These are phyloP conservation scores for Drosophila engyochracea DNA, from an alignment of 2,888 invertebrate species.

Conservation along the genomic window DNA sequence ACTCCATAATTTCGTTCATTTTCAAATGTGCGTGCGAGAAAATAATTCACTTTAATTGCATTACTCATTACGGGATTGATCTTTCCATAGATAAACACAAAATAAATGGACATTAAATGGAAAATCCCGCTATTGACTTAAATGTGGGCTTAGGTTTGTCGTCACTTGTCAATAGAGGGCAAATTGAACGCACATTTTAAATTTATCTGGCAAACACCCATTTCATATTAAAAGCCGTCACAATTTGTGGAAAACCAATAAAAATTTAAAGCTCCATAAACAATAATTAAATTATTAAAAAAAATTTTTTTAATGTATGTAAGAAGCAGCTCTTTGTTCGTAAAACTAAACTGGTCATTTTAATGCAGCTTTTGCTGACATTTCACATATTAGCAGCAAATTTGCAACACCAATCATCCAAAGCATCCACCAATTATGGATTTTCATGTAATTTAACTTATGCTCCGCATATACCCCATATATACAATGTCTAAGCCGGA, in stretches of 20 bases:
- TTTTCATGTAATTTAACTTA: conserved; percentile 64
- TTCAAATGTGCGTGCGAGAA: background rate
- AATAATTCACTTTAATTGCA: background rate
- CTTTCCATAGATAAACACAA: background rate
- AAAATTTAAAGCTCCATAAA: conserved; percentile 25
- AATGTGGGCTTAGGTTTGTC: conserved; percentile 17
- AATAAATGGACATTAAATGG: conserved; percentile 1
- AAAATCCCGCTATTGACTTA: conserved; percentile 8
- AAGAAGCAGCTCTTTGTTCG: background rate
- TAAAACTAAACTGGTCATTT: conserved; percentile 22
- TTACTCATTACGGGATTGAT: background rate
- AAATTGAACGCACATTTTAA: conserved; percentile 18
- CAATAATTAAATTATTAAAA: background rate
- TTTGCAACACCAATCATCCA: no score
- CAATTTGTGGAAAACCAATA: conserved; percentile 31
- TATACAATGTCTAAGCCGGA: background rate
- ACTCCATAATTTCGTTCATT: background rate
- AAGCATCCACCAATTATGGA: no score
- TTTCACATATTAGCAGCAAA: conserved; percentile 47
- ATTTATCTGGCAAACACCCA: conserved; percentile 26
- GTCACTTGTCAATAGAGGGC: conserved; percentile 7
- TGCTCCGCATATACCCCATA: conserved; percentile 4
- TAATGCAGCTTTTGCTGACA: conserved; percentile 23
- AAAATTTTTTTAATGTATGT: no score
- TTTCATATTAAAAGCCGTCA: conserved; percentile 41